These are phyloP conservation scores for Amphipyra tragopoginis DNA, from an alignment of 2,888 invertebrate species.

Conservation along the genomic window DNA sequence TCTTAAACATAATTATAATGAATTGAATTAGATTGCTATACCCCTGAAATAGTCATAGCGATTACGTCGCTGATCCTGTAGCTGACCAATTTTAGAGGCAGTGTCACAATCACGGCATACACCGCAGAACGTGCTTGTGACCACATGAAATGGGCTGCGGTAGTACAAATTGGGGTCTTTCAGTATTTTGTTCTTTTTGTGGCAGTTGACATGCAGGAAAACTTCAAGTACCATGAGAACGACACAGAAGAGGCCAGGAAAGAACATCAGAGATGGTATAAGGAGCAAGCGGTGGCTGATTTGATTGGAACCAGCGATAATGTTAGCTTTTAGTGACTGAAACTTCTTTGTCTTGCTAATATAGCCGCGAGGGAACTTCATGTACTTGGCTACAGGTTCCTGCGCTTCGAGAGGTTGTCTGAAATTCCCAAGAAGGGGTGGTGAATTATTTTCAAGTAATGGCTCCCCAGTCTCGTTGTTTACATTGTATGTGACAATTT, in stretches of 20 bases:
- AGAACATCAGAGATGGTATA: conserved; percentile 90
- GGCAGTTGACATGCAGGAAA: conserved; percentile 92
- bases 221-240: conserved; percentile 90
- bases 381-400: conserved; percentile 52
- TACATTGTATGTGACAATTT: conserved; percentile 78
- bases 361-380: conserved; percentile 73
- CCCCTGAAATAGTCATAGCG: conserved; percentile 82
- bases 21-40: conserved; percentile 66
- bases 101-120: conserved; percentile 91
- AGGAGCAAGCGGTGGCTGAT: conserved; percentile 88
- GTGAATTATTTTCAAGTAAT: conserved; percentile 44
- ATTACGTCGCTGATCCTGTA: conserved; percentile 90
- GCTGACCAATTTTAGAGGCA: conserved; percentile 91
- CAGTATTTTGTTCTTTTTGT: conserved; percentile 91
- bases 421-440: conserved; percentile 29
- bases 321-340: conserved; percentile 76
- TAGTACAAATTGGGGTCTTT: conserved; percentile 90
- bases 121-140: conserved; percentile 92
- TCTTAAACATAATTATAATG: neutral
- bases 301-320: conserved; percentile 78
- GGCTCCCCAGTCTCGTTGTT: conserved; percentile 89
- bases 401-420: conserved; percentile 18
- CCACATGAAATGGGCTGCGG: conserved; percentile 92
- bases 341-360: conserved; percentile 77
- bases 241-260: conserved; percentile 87